Evolutionary conservation across 1,140 invertebrate species (phyloP).

Genomic region (Linepithema humile): DNA sequence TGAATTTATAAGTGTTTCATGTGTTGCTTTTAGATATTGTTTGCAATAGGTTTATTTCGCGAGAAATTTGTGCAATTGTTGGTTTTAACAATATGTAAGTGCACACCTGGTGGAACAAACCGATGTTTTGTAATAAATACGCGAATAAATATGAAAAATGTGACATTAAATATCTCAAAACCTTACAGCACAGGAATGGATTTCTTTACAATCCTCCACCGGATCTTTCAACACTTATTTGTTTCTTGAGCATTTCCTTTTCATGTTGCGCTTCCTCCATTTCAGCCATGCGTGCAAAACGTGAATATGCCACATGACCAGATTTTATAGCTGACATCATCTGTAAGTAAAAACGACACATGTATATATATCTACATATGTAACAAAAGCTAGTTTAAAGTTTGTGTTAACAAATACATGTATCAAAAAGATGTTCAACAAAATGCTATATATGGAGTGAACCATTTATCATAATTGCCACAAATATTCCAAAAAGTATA

Average conservation of each 20-base stretch:
- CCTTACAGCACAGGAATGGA: background rate
- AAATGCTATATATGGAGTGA: too few species aligned
- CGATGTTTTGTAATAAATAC: constrained; percentile 25
- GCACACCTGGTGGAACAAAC: constrained; percentile 20
- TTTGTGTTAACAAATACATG: background rate
- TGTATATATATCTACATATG: background rate
- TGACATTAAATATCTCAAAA: constrained; percentile 22
- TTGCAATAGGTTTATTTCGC: constrained; percentile 6
- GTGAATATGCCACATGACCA: constrained; percentile 94
- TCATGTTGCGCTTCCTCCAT: constrained; percentile 93
- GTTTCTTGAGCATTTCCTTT: constrained; percentile 89
- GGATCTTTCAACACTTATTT: constrained; percentile 95
- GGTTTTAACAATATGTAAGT: background rate
- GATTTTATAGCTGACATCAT: constrained; percentile 99
- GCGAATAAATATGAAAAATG: background rate
- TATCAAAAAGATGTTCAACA: background rate
- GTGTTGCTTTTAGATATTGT: constrained; percentile 14
- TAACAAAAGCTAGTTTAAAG: background rate
- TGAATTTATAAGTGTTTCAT: background rate
- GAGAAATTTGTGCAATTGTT: background rate
- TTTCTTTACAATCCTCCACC: constrained; percentile 94
- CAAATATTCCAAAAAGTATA: too few species aligned
- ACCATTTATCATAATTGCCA: too few species aligned
- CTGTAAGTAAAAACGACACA: constrained; percentile 84
- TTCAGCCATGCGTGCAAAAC: constrained; percentile 96